Conservation (phyloP, 2,797 vertebrate genomes). For the Falco berigora region DNA sequence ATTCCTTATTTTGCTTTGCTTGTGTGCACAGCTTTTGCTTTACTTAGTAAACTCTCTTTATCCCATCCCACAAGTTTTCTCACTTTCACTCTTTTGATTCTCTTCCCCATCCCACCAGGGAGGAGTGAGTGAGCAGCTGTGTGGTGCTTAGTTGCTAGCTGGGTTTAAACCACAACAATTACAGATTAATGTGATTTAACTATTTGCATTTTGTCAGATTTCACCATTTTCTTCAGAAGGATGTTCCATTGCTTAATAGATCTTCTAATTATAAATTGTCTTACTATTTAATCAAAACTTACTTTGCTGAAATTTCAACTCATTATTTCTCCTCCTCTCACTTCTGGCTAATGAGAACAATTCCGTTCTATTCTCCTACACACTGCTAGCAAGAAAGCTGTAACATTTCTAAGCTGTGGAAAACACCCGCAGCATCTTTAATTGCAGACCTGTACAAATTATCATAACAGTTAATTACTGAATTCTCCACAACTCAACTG, state of each 20-base stretch:
- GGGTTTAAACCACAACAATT: too few relatives aligned
- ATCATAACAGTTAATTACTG: slow-evolving; percentile 10
- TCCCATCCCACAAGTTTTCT: too few relatives aligned
- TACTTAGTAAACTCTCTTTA: too few relatives aligned
- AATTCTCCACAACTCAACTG: not conserved
- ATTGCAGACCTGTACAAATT: slow-evolving; percentile 5
- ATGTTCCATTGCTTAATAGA: not conserved
- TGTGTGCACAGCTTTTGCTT: too few relatives aligned
- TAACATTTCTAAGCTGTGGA: not conserved
- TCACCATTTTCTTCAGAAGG: not conserved
- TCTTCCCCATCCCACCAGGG: too few relatives aligned
- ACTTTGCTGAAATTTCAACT: not conserved
- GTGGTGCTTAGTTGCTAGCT: too few relatives aligned
- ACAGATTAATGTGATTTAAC: not conserved
- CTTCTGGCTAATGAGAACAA: not conserved
- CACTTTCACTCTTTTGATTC: too few relatives aligned
- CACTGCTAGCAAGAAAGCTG: not conserved
- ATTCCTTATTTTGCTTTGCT: too few relatives aligned
- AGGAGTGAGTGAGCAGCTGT: too few relatives aligned
- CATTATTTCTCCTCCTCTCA: not conserved
- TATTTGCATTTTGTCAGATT: not conserved
- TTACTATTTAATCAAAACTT: not conserved
- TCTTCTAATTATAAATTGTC: not conserved
- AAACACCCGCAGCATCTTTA: not conserved
- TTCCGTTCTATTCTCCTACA: not conserved